A percentile compares a stretch with the other conserved stretches of the same genome.
phyloP scores from a whole-genome alignment of 2,797 vertebrate genomes.

The Pyrocephalus nanus region DNA sequence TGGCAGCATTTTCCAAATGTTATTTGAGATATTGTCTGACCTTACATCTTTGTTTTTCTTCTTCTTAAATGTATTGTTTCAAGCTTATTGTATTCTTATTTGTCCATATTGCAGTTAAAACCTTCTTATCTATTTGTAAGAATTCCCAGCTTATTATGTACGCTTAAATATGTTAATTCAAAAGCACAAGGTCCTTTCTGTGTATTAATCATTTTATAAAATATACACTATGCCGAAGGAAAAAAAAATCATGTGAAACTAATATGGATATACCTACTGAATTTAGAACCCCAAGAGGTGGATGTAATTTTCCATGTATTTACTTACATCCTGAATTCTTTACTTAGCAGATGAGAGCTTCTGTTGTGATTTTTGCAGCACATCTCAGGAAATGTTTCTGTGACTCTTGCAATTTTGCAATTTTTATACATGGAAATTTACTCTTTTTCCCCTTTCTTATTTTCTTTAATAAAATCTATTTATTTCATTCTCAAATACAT shows the following conservation, averaged over 20 bases:
- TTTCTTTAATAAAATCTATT: background rate
- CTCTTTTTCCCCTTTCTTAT: background rate
- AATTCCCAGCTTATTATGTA: constrained; percentile 76
- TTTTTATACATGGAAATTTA: background rate
- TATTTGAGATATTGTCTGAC: constrained; percentile 89
- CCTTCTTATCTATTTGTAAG: constrained; percentile 78
- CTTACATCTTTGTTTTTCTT: constrained; percentile 83
- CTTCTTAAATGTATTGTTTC: constrained; percentile 81
- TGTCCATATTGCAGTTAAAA: constrained; percentile 77
- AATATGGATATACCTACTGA: background rate
- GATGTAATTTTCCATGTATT: constrained; percentile 19
- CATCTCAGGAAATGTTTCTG: background rate
- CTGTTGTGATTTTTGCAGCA: background rate
- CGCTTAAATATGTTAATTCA: constrained; percentile 73
- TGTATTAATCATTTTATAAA: constrained; percentile 69
- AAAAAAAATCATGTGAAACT: constrained; percentile 12
- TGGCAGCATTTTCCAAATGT: constrained; percentile 89
- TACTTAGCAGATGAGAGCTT: background rate
- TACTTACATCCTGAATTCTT: constrained; percentile 20
- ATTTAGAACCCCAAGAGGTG: background rate
- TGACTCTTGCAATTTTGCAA: background rate
- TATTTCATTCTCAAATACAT: background rate
- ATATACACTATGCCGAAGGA: constrained; percentile 7
- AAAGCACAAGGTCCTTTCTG: constrained; percentile 33
- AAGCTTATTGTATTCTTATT: constrained; percentile 79